Evolutionary conservation across 1,140 invertebrate species (phyloP), one percentile per base, ranked within the genome.

Genomic region (Riptortus pedestris): DNA sequence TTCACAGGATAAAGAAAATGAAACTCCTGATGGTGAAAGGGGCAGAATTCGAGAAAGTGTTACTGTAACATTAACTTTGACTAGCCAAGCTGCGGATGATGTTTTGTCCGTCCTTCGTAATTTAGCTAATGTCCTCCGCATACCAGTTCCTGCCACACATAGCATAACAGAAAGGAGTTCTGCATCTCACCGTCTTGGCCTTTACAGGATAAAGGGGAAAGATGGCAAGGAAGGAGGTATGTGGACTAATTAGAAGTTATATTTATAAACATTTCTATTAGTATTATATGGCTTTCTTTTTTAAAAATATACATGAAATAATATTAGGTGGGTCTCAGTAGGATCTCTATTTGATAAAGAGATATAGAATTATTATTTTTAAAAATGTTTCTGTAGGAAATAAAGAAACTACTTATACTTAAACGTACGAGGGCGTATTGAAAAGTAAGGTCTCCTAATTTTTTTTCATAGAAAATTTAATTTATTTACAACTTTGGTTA

Each of bases 21-120:
- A 67, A 64, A 65, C 67, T 22, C 57, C 27, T 57, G 60, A 62
- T 58, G 43, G 65, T 26, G 48, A 66, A 60, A 60, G 67, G 67
- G 29, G 62, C 52, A 60, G 65, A 43, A 55, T 55, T 14, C 14
- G 55, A 43, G 64, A 68, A 60, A 91, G 95, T 77, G 88, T 96
- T 48, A 92, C 91, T 24, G 91, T 97, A 12, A 96, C 93, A 5
- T 77, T 98, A 65, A 96, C 93, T 5, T 75, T 96, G 29, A 91
- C 90, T 11, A 89, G 90, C 62, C 83, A 85, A 63, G 90, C 91
- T 60, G 90, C 92, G 12, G 90, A 96, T 77, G 91, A 97, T 74
- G 93, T 97, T 68, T 82, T 90, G 67, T 88, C 88, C 55, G 91
- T 96, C 64, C 78, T 98, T 24, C 83, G 88, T 69, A 87, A 91